Conservation (phyloP, 2,888 invertebrate species). For the Drosophila mimica region DNA sequence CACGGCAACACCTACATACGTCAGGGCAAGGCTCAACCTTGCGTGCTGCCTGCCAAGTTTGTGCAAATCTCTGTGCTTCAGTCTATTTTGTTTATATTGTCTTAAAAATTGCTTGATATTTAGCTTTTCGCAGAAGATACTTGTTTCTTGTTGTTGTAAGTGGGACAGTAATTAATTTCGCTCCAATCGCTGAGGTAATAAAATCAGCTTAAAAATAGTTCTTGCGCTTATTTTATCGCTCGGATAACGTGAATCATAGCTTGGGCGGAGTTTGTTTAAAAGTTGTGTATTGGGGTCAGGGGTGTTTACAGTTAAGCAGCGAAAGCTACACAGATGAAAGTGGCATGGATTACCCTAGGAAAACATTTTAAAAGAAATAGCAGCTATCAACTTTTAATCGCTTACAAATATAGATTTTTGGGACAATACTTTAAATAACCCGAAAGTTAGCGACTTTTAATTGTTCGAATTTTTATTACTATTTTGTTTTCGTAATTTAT, state of each 20-base stretch:
- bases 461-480: background rate
- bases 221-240: conserved; percentile 34
- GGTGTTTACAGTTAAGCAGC: conserved; percentile 34
- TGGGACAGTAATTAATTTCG: conserved; percentile 72
- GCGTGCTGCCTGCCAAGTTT: conserved; percentile 62
- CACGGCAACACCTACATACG: conserved; percentile 70
- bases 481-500: background rate
- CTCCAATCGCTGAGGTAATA: conserved; percentile 46
- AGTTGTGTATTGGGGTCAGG: conserved; percentile 64
- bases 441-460: background rate
- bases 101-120: conserved; percentile 62
- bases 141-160: conserved; percentile 33
- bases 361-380: conserved; percentile 14
- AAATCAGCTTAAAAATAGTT: conserved; percentile 45
- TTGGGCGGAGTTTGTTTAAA: conserved; percentile 51
- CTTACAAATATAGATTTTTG: background rate
- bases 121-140: conserved; percentile 15
- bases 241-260: conserved; percentile 31
- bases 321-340: conserved; percentile 37
- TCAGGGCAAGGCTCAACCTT: conserved; percentile 47
- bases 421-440: background rate
- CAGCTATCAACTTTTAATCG: conserved; percentile 6
- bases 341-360: conserved; percentile 18
- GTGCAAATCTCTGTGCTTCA: conserved; percentile 43
- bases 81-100: conserved; percentile 64